These are phyloP conservation scores for Chloroceryle aenea DNA, from an alignment of 2,113 vertebrate genomes.

Conservation along the genomic window DNA sequence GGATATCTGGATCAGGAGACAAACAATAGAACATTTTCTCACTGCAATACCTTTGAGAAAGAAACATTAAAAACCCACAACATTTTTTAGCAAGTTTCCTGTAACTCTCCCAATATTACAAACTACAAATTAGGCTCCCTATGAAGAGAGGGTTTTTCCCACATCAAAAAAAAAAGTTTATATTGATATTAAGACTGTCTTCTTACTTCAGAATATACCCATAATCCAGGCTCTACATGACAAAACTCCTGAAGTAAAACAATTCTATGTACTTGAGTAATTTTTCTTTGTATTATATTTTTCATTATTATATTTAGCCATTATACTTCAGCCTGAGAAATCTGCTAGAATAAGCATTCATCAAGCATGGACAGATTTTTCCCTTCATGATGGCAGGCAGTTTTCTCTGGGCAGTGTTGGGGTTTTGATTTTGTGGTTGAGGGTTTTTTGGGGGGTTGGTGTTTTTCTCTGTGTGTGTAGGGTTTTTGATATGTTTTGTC, in stretches of 20 bases:
- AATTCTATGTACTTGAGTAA: background rate
- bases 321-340: background rate
- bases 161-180: background rate
- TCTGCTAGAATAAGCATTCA: background rate
- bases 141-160: too few relatives aligned
- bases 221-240: background rate
- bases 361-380: background rate
- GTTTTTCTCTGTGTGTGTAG: background rate
- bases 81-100: background rate
- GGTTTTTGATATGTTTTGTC: background rate
- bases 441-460: too few relatives aligned
- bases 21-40: background rate
- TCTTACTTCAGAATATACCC: background rate
- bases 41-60: background rate
- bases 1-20: background rate
- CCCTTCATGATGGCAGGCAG: rapidly evolving
- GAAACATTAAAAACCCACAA: background rate
- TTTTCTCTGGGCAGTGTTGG: background rate
- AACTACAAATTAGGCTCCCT: background rate
- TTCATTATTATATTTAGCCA: too few relatives aligned
- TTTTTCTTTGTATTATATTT: background rate
- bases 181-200: background rate
- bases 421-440: background rate
- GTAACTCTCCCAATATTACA: background rate
- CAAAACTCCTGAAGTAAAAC: background rate